Conservation (phyloP, 2,797 vertebrate species). For the Natrix natrix region DNA sequence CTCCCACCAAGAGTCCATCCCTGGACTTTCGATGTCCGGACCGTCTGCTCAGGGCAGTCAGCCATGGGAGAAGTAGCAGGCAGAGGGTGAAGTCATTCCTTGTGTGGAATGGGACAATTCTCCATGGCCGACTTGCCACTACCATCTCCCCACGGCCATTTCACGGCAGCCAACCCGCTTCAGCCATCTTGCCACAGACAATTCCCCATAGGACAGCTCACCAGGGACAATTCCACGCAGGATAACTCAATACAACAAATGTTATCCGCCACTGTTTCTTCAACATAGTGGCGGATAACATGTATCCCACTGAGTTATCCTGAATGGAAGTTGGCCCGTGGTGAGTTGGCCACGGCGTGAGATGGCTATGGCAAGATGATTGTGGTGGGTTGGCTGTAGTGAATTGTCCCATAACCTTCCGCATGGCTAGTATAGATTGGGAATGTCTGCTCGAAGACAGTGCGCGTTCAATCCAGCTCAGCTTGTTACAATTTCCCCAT, state of each 20-base stretch:
- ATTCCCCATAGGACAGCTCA: not conserved
- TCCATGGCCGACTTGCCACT: too few relatives aligned
- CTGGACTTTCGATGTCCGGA: not conserved
- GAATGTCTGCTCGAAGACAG: too few relatives aligned
- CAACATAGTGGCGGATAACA: not conserved
- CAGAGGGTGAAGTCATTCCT: not conserved
- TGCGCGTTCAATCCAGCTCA: not conserved
- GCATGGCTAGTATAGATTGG: not conserved
- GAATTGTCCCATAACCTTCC: not conserved
- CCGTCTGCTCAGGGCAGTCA: not conserved
- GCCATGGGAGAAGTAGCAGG: not conserved
- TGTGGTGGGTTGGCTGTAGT: accelerated
- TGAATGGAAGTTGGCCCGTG: not conserved
- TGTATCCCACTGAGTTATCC: not conserved
- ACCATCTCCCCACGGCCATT: not conserved
- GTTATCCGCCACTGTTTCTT: not conserved
- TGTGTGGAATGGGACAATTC: not conserved
- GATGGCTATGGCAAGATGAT: not conserved
- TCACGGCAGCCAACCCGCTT: not conserved
- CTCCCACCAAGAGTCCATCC: not conserved
- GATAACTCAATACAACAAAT: too few relatives aligned
- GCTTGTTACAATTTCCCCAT: not conserved
- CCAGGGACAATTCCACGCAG: not conserved
- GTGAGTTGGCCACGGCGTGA: not conserved
- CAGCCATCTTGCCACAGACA: too few relatives aligned